A percentile compares a stretch with the other conserved stretches of the same genome.
Evolutionary conservation across 2,113 vertebrate species (phyloP).

Genomic region (Salvelinus namaycush): DNA sequence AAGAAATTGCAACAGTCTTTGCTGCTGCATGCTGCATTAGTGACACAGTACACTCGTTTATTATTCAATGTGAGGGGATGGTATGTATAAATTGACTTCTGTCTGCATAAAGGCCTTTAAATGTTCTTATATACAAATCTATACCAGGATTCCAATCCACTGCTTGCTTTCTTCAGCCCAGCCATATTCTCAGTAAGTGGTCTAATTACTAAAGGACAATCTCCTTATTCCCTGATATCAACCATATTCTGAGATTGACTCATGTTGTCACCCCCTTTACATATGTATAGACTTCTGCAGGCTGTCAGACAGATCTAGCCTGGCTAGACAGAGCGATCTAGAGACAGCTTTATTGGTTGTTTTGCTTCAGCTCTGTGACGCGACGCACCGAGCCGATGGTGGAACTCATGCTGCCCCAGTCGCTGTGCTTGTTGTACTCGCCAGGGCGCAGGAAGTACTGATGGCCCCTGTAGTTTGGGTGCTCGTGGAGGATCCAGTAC

Average conservation of each 20-base stretch:
- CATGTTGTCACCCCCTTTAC: neutral
- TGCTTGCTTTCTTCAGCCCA: neutral
- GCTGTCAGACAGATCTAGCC: neutral
- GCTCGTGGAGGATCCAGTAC: constrained; percentile 38
- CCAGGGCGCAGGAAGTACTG: constrained; percentile 35
- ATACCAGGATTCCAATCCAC: neutral
- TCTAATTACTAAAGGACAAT: neutral
- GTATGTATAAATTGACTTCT: neutral
- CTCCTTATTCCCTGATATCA: constrained; percentile 8
- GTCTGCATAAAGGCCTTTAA: neutral
- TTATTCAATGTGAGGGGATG: neutral
- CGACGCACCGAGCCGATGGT: constrained; percentile 34
- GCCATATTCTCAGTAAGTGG: neutral
- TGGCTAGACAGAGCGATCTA: neutral
- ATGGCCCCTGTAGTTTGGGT: constrained; percentile 19
- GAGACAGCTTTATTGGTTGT: neutral
- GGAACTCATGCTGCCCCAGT: constrained; percentile 33
- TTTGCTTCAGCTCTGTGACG: constrained; percentile 30
- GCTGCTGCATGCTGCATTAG: neutral
- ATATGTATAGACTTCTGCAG: neutral
- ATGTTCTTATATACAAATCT: neutral
- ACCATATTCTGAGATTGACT: neutral
- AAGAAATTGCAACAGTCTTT: neutral
- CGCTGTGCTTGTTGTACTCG: constrained; percentile 34
- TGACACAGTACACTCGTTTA: neutral